phyloP scores from a whole-genome alignment of 92 coral and sea anemone genomes.

The Chrysogorgia sp. region DNA sequence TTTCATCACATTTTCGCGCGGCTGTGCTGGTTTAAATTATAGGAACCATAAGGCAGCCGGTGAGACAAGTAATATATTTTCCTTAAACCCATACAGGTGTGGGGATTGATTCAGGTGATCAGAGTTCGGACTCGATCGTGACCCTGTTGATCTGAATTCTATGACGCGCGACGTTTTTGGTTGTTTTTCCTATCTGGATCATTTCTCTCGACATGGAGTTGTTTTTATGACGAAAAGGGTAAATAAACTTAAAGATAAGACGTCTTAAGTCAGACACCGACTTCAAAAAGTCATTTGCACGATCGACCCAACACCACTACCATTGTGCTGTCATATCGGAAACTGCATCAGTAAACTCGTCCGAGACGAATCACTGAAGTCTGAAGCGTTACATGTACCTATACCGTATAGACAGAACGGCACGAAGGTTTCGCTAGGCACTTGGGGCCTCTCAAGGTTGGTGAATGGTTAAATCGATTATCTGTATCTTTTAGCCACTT shows the following conservation, averaged over 20 bases:
- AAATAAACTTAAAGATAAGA: constrained; percentile 43
- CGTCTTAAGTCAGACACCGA: constrained; percentile 1
- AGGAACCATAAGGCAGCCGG: not conserved
- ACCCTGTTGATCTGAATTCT: constrained; percentile 26
- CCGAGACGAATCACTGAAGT: not conserved
- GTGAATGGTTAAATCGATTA: not conserved
- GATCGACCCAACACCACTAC: constrained; percentile 5
- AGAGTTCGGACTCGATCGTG: not conserved
- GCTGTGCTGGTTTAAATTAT: not conserved
- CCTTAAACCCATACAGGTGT: not conserved
- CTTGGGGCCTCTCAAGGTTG: not conserved
- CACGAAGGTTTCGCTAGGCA: not conserved
- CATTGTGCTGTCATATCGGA: constrained; percentile 17
- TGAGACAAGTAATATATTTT: not conserved
- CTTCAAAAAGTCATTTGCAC: constrained; percentile 19
- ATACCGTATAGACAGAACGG: not conserved
- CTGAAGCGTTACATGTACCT: too few species aligned
- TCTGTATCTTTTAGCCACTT: not conserved
- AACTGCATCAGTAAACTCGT: not conserved
- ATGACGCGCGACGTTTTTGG: not conserved
- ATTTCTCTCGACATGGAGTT: constrained; percentile 33
- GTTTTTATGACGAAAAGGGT: constrained; percentile 42
- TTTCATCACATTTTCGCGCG: constrained; percentile 2
- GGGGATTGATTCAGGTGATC: not conserved
- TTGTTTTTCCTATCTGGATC: constrained; percentile 39